Evolutionary conservation across 2,797 vertebrate genomes (phyloP).

Genomic region (Sebastes baramenuke): DNA sequence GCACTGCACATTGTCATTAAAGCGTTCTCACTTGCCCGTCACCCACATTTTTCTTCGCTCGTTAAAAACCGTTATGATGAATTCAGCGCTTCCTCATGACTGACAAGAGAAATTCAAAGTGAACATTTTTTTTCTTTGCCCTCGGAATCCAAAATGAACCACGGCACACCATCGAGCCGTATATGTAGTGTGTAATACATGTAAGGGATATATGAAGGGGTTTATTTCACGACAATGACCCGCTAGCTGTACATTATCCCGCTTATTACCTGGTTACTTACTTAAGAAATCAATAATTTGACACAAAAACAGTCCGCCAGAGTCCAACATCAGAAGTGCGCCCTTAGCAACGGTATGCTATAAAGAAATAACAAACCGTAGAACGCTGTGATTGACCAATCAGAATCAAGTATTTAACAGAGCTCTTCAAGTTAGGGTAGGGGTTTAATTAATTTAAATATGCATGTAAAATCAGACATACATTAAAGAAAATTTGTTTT

Average conservation of each 20-base stretch:
- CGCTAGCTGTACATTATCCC: too few relatives aligned
- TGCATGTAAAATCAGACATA: neutral
- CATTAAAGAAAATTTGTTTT: too few relatives aligned
- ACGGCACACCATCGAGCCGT: neutral
- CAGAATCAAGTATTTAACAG: too few relatives aligned
- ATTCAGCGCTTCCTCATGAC: conserved; percentile 31
- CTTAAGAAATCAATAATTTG: too few relatives aligned
- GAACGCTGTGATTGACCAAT: too few relatives aligned
- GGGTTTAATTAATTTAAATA: neutral
- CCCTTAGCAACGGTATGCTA: too few relatives aligned
- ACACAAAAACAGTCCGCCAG: too few relatives aligned
- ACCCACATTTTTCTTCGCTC: conserved; percentile 48
- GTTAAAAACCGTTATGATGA: conserved; percentile 39
- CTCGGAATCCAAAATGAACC: neutral
- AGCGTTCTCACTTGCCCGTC: conserved; percentile 48
- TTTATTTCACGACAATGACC: too few relatives aligned
- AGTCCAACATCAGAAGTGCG: too few relatives aligned
- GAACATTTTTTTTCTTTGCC: conserved; percentile 4
- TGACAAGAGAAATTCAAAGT: conserved; percentile 3
- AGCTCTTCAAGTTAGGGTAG: neutral
- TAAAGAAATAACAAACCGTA: too few relatives aligned
- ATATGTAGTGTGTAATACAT: neutral
- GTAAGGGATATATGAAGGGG: too few relatives aligned
- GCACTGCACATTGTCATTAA: conserved; percentile 49
- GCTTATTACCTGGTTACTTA: too few relatives aligned